Evolutionary conservation across 2,113 vertebrate genomes (phyloP).

Genomic region (Lipotes vexillifer): DNA sequence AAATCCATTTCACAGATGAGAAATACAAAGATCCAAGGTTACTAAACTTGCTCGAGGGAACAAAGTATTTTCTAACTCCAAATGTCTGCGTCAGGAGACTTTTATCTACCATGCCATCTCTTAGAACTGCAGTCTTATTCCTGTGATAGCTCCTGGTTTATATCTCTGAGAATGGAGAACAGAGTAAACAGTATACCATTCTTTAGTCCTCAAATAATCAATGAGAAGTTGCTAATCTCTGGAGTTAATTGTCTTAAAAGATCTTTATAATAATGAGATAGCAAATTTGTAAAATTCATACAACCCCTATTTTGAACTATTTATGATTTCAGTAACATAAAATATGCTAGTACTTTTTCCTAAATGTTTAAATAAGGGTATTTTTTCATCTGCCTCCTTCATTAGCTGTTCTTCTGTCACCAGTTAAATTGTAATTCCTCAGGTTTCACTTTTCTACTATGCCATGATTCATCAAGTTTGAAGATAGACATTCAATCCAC

Average conservation of each 20-base stretch:
- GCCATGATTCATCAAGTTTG: not conserved
- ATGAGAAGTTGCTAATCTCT: not conserved
- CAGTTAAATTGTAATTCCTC: not conserved
- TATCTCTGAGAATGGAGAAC: not conserved
- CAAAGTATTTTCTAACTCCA: not conserved
- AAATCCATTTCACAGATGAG: not conserved
- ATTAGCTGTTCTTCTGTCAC: not conserved
- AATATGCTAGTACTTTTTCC: not conserved
- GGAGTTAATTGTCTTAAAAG: not conserved
- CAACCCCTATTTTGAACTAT: not conserved
- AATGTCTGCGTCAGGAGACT: not conserved
- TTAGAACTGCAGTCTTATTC: not conserved
- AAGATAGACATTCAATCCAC: not conserved
- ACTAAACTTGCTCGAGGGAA: not conserved
- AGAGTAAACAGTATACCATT: not conserved
- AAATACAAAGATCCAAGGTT: not conserved
- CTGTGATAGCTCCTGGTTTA: too few species aligned
- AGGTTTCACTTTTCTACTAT: slow-evolving; percentile 22
- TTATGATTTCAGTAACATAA: not conserved
- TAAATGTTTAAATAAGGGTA: not conserved
- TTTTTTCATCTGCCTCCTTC: not conserved
- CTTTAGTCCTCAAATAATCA: not conserved
- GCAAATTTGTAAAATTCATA: not conserved
- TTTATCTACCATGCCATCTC: not conserved
- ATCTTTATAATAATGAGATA: not conserved